Evolutionary conservation across 2,113 vertebrate genomes (phyloP).

Genomic region (Sinocyclocheilus anophthalmus): DNA sequence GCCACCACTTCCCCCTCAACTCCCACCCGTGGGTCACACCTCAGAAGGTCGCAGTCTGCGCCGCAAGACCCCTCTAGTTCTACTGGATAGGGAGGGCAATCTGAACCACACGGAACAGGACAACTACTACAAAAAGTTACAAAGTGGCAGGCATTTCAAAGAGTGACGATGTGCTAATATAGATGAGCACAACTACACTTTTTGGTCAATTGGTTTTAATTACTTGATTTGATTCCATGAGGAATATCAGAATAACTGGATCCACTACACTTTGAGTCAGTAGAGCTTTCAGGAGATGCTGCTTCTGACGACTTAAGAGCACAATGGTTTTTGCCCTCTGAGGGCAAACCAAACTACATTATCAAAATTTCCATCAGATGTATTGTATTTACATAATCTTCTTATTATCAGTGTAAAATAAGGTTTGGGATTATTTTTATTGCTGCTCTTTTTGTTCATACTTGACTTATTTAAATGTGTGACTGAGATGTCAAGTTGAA

Average conservation of each 20-base stretch:
- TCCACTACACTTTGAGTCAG: neutral
- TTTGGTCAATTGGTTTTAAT: constrained; percentile 28
- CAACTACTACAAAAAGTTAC: constrained; percentile 85
- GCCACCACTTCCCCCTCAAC: constrained; percentile 51
- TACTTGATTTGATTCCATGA: neutral
- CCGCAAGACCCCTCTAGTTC: constrained; percentile 75
- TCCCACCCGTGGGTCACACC: constrained; percentile 68
- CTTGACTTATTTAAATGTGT: constrained; percentile 43
- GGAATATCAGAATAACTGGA: constrained; percentile 17
- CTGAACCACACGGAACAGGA: constrained; percentile 76
- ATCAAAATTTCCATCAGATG: constrained; percentile 1
- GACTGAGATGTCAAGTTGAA: constrained; percentile 44
- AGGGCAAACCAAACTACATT: constrained; percentile 17
- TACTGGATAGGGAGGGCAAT: constrained; percentile 65
- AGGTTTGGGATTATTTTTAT: constrained; percentile 40
- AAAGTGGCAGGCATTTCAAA: constrained; percentile 77
- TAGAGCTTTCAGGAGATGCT: constrained; percentile 16
- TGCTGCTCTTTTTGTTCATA: constrained; percentile 47
- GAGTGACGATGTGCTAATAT: constrained; percentile 69
- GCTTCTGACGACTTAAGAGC: constrained; percentile 39
- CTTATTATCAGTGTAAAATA: constrained; percentile 36
- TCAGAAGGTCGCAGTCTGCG: constrained; percentile 74
- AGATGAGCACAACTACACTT: constrained; percentile 23
- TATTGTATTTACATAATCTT: constrained; percentile 34
- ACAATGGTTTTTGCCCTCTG: constrained; percentile 42